Evolutionary conservation across 2,888 invertebrate genomes (phyloP).

Genomic region (Tenthredo notha): DNA sequence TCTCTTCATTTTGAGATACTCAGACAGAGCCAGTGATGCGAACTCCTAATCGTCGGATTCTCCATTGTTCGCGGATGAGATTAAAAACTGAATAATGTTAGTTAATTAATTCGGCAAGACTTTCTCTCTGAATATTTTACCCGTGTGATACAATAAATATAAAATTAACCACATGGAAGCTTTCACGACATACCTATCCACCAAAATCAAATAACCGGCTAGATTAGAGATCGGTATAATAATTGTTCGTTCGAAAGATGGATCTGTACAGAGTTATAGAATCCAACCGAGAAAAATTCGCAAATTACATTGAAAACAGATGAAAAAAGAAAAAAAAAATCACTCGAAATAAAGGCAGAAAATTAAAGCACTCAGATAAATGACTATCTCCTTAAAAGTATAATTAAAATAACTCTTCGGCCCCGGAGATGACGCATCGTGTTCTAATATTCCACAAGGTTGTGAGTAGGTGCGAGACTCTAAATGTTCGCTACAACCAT

Average conservation of each 20-base stretch:
- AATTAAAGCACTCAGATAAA: no score
- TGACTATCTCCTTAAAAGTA: neutral
- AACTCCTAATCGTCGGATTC: neutral
- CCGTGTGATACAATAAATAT: neutral
- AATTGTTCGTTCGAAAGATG: neutral
- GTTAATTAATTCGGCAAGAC: neutral
- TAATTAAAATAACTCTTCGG: neutral
- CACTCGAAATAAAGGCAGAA: neutral
- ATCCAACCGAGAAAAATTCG: neutral
- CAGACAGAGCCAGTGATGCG: neutral
- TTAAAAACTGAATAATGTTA: neutral
- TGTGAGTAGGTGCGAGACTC: neutral
- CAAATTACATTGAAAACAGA: neutral
- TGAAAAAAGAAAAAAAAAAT: neutral
- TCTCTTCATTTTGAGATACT: neutral
- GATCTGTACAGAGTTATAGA: neutral
- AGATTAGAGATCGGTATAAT: neutral
- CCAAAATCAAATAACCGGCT: neutral
- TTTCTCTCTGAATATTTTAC: neutral
- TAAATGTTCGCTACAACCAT: neutral
- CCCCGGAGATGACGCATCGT: neutral
- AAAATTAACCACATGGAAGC: neutral
- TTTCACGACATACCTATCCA: neutral
- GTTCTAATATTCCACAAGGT: conserved; percentile 24
- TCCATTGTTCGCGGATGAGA: neutral